These are phyloP conservation scores for Phoebastria nigripes DNA, from an alignment of 2,797 vertebrate species.

Conservation along the genomic window DNA sequence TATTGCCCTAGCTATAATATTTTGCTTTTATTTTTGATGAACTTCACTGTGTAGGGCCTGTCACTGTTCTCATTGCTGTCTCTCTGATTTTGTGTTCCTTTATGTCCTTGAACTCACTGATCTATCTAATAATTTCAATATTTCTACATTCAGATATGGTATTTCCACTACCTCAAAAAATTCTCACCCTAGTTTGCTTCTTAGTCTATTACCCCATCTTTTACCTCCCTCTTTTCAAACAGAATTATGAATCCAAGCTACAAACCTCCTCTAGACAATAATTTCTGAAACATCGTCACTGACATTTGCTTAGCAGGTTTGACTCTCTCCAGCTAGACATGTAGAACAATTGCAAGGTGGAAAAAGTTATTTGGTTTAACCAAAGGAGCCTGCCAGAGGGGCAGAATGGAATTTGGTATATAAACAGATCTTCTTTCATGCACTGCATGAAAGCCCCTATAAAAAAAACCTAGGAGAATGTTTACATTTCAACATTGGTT, in stretches of 20 bases:
- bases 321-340: background rate
- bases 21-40: background rate
- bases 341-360: background rate
- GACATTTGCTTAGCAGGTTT: background rate
- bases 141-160: background rate
- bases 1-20: background rate
- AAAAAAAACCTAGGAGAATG: background rate
- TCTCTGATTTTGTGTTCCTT: background rate
- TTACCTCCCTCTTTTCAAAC: background rate
- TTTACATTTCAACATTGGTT: background rate
- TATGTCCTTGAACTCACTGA: background rate
- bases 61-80: background rate
- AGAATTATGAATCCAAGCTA: background rate
- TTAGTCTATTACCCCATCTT: background rate
- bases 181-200: background rate
- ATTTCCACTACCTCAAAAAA: background rate
- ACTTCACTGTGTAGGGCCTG: background rate
- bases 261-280: background rate
- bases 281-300: background rate
- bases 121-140: background rate
- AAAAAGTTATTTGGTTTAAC: background rate
- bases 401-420: background rate
- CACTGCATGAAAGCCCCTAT: background rate
- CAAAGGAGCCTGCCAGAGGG: background rate
- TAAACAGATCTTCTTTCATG: background rate